Conservation (phyloP, 2,797 vertebrate genomes). For the Lepus oiostolus region DNA sequence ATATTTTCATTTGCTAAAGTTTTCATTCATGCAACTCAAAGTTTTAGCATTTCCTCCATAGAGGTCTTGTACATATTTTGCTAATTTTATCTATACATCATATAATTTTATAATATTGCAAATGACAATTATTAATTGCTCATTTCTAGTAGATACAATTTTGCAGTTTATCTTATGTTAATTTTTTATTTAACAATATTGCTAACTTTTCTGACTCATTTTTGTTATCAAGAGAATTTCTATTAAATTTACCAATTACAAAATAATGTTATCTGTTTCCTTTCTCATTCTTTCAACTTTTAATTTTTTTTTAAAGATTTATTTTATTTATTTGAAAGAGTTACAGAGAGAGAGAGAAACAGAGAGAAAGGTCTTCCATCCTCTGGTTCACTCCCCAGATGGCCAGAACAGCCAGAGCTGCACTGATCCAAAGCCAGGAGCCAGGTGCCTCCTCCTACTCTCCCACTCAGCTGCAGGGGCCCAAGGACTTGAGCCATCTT, state of each 20-base stretch:
- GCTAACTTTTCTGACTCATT: background rate
- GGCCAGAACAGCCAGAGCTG: too few species aligned
- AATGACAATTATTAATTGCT: background rate
- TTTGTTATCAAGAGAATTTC: background rate
- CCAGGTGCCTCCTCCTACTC: too few species aligned
- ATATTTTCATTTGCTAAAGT: background rate
- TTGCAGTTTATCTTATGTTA: background rate
- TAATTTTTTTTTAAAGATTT: too few species aligned
- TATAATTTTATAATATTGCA: background rate
- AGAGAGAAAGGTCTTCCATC: too few species aligned
- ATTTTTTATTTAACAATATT: background rate
- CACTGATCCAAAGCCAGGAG: too few species aligned
- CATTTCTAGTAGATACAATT: background rate
- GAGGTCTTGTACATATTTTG: background rate
- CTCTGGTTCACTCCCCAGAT: too few species aligned
- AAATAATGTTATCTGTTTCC: background rate
- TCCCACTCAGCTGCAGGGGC: too few species aligned
- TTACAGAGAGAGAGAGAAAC: too few species aligned
- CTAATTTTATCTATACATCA: background rate
- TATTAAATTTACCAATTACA: background rate
- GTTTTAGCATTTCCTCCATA: constrained; percentile 13
- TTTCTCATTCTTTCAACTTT: background rate
- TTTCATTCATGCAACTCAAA: background rate
- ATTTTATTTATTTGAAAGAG: too few species aligned
- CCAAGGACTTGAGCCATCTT: too few species aligned